Conservation (phyloP, 2,888 invertebrate genomes). For the Arctia plantaginis region DNA sequence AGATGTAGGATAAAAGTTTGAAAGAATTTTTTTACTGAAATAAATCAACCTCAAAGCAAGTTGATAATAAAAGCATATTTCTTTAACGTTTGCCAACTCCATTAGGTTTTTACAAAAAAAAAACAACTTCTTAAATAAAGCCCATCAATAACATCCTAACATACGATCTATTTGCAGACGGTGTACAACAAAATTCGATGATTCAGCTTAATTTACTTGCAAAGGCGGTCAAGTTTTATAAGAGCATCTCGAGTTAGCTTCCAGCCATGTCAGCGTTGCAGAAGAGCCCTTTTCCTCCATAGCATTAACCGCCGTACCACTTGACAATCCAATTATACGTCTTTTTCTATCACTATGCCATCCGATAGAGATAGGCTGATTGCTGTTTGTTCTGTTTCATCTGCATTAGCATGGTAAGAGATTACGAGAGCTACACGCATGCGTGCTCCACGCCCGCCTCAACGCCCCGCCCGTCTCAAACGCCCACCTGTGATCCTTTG, state of each 20-base stretch:
- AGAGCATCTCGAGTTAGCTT: conserved; percentile 67
- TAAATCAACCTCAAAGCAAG: background rate
- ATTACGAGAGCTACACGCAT: conserved; percentile 70
- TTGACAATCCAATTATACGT: conserved; percentile 65
- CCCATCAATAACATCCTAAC: background rate
- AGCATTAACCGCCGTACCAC: conserved; percentile 61
- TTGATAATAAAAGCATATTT: background rate
- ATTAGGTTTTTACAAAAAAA: conserved; percentile 5
- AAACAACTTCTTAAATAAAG: background rate
- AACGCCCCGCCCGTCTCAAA: conserved; percentile 76
- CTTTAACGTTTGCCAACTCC: conserved; percentile 10
- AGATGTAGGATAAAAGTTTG: conserved; percentile 18
- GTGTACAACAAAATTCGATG: conserved; percentile 58
- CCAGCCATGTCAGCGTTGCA: conserved; percentile 72
- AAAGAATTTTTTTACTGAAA: conserved; percentile 17
- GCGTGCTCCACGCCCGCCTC: conserved; percentile 77
- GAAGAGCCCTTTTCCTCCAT: conserved; percentile 69
- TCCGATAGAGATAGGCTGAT: conserved; percentile 73
- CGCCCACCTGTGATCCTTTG: conserved; percentile 83
- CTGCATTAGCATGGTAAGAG: conserved; percentile 60
- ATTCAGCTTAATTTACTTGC: conserved; percentile 71
- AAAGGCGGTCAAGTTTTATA: conserved; percentile 81
- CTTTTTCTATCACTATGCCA: conserved; percentile 71
- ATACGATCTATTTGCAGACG: conserved; percentile 3
- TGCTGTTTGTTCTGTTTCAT: conserved; percentile 63